Base-by-base conservation (phyloP, 2,113 vertebrate genomes). In the Mastomys natalensis region DNA sequence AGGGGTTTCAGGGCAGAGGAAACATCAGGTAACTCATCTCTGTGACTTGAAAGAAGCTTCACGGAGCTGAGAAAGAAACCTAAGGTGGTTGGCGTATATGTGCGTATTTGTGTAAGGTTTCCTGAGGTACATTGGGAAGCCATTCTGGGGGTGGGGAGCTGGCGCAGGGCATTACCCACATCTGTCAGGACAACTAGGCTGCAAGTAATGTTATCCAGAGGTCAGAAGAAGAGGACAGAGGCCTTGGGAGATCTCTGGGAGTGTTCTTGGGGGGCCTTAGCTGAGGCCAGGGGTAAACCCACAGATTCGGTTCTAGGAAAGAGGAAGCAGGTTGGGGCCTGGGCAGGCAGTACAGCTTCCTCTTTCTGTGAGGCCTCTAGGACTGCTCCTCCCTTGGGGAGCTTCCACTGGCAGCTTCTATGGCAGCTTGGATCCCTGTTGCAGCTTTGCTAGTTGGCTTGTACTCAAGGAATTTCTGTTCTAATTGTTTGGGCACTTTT, bases 401-500 rank as follows among this genome's bases (percentile, higher is more conserved):
- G 21, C 68, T 31, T 48, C 26, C 7, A 26, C 43, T 53, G 74
- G 72, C 90, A 16, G 22, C 62, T 37, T n/a, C 31, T 19, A 10
- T 9, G 16, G 53, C 45, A n/a, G 53, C 12, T 5, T 16, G n/a
- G 87, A 82, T 34, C 43, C 62, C 86, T 48, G 4, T 22, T 31
- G 0, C 0, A 45, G 51, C 70, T 86, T 48, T 22, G 17, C 85
- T 64, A 19, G 74, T 64, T 93, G 94, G 91, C 91, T 87, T 94
- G 72, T 81, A 73, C 66, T 91, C 95, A 90, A 94, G 96, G 91
- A 95, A 89, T 96, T 97, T 98, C 95, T 95, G 60, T n/a, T 97
- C 76, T 89, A 1, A 95, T 90, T 1, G 40, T 45, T 62, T 43
- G 76, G 73, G 90, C 48, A 34, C n/a, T 91, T 80, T 81, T 60